Evolutionary conservation across 2,797 vertebrate species (phyloP), one percentile per base, ranked within the genome.

Genomic region (Rhinophrynus dorsalis): DNA sequence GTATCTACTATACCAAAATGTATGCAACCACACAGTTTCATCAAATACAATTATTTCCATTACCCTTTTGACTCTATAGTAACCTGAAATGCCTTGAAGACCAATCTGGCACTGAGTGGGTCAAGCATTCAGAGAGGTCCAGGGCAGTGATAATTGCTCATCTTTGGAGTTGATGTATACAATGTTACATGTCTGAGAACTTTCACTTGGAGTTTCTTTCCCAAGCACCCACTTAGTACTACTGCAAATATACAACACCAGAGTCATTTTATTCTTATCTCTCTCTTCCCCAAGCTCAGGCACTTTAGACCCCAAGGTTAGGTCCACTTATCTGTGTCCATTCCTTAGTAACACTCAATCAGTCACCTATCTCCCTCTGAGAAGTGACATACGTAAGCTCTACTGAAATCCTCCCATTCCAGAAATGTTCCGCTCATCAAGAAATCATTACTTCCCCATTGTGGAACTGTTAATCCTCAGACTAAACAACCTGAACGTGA

Each of bases 381-480:
- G 50, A 59, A 63, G 61, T 52, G 68, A 72, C 68, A 64, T 10
- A 42, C 29, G 10, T 44, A 73, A 52, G 54, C 62, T 38, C 47
- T 44, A 37, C 27, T 59, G 45, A 29, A 35, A 52, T 48, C 57
- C 55, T 44, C 47, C 56, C 32, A 44, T 5, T 10, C 24, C 12
- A 60, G 8, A 27, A 20, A 66, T 52, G 27, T 35, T 66, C 44
- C 56, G 26, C 27, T 52, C 48, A 8, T 51, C 47, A 51, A 56
- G 55, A 58, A 67, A 67, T 73, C 70, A 73, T 73, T 73, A 67
- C 56, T 73, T 73, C 70, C n/a, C 70, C 70, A 59, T 66, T 52
- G 42, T 29, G 40, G 38, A 45, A 48, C 48, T 52, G 30, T 40
- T 73, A 66, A 67, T 66, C 70, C 55, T 50, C 21, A 73, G 70